Percentiles rank a stretch among this genome's conserved stretches.
Conservation (phyloP, 2,113 vertebrate species). For the Polypterus bichir region DNA sequence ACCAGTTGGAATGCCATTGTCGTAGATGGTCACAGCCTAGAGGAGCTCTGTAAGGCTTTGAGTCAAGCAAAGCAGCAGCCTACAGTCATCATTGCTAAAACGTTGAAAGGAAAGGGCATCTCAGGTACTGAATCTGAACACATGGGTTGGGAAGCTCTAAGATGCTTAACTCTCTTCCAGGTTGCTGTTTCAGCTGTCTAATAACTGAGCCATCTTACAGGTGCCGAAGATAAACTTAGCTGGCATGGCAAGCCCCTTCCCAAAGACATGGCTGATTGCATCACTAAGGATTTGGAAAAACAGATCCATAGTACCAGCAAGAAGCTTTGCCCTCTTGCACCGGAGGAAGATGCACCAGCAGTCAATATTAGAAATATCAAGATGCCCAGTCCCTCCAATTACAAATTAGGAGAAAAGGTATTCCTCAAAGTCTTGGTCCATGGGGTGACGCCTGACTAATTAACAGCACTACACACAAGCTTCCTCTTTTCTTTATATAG, state of each 20-base stretch:
- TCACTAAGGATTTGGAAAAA: constrained; percentile 69
- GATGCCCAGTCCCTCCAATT: constrained; percentile 76
- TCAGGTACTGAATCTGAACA: constrained; percentile 48
- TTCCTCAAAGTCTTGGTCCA: neutral
- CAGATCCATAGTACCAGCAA: constrained; percentile 73
- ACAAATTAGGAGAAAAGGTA: constrained; percentile 88
- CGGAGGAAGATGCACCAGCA: constrained; percentile 65
- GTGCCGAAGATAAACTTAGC: constrained; percentile 78
- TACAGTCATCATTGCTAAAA: constrained; percentile 86
- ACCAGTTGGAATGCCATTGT: constrained; percentile 78
- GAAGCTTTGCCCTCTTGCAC: constrained; percentile 67
- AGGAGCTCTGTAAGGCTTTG: constrained; percentile 89
- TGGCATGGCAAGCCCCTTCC: constrained; percentile 88
- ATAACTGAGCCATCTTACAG: constrained; percentile 31
- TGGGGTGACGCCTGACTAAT: neutral
- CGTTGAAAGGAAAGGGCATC: constrained; percentile 86
- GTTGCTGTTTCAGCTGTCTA: neutral
- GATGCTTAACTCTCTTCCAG: neutral
- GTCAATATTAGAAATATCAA: constrained; percentile 72
- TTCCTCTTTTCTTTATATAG: constrained; percentile 30
- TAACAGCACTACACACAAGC: neutral
- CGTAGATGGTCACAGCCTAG: constrained; percentile 89
- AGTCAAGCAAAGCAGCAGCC: constrained; percentile 79
- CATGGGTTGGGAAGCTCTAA: too few species aligned
- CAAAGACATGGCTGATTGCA: constrained; percentile 78